Evolutionary conservation across 2,797 vertebrate species (phyloP).

Genomic region (Eulemur albifrons): DNA sequence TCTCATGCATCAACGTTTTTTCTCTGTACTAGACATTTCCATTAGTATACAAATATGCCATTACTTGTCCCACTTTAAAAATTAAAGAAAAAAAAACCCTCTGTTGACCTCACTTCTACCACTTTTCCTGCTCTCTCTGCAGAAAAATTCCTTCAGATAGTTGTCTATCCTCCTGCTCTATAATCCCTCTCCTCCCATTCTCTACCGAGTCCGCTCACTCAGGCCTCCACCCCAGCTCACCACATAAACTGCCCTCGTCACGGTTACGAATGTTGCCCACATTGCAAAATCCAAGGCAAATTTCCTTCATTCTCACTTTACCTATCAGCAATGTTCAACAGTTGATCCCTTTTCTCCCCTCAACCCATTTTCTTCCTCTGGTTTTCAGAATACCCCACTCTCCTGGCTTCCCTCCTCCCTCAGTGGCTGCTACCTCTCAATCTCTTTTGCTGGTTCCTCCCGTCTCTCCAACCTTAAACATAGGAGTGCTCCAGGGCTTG

Average conservation of each 20-base stretch:
- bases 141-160: not conserved
- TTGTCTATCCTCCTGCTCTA: no score
- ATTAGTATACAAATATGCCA: not conserved
- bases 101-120: not conserved
- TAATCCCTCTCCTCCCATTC: not conserved
- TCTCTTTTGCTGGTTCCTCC: not conserved
- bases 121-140: not conserved
- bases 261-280: not conserved
- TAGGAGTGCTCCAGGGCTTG: not conserved
- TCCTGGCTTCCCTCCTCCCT: not conserved
- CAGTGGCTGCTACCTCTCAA: not conserved
- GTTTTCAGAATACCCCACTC: not conserved
- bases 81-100: not conserved
- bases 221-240: not conserved
- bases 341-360: not conserved
- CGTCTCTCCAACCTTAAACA: not conserved
- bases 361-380: not conserved
- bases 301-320: not conserved
- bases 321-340: not conserved
- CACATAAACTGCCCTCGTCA: not conserved
- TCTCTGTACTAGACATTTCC: not conserved
- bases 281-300: not conserved
- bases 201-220: not conserved
- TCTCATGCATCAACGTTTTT: not conserved
- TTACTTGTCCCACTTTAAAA: not conserved